Base-by-base conservation (phyloP, 2,888 invertebrate genomes). In the Mythimna lalbum region DNA sequence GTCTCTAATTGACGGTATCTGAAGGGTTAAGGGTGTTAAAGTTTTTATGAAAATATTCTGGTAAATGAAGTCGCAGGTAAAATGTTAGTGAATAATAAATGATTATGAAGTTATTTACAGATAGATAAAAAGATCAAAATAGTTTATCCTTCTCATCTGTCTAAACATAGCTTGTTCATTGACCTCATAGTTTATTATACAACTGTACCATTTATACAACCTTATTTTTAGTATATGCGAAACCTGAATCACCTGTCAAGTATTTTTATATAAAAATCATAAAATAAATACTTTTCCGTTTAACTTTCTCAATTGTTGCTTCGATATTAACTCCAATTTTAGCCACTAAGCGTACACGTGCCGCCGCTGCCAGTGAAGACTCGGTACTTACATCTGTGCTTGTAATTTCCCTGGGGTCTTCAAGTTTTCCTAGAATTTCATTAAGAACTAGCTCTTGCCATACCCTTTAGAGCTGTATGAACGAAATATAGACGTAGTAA, bases 351-450 rank as follows among this genome's bases (percentile, higher is more conserved):
- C 17, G 43, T 43, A 7, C 52, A 53, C 57, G 53, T 47, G 75
- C 56, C 43, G 12, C 7, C 12, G 53, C n/a, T 55, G 39, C 47
- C 43, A 33, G 36, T 69, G 64, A 72, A 73, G 67, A 68, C 62
- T 21, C 17, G 36, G 47, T 72, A 62, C 73, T 64, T 47, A 67
- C 56, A 65, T 52, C 68, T 55, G 63, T 67, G 55, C 47, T 63
- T 68, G 62, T 73, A 76, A 83, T 85, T 85, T 82, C 83, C 83
- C 85, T 17, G 10, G 76, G 69, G 75, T 23, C 36, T 21, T 60
- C 53, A 63, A 76, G 56, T 73, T 82, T 79, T 60, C 71, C 85
- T 71, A 76, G 73, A 82, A 82, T 82, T 84, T 84, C 76, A 84
- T 79, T 76, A 79, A 68, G 65, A 70, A 57, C 61, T 68, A 72